phyloP scores from a whole-genome alignment of 2,888 invertebrate species.

The Eilema sororculum region DNA sequence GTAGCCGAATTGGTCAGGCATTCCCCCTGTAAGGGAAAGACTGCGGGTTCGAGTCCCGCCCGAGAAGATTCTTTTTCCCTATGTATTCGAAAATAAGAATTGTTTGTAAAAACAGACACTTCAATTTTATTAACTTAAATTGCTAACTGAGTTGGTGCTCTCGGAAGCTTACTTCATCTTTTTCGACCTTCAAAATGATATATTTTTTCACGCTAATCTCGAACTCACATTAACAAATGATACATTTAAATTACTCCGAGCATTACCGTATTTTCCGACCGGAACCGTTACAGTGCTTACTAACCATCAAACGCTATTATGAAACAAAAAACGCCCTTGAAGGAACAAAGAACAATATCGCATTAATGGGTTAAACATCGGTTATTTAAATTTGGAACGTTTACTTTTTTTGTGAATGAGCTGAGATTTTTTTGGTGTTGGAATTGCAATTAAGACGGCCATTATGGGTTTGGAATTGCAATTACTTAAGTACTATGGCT shows the following conservation, averaged over 20 bases:
- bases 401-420: neutral
- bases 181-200: constrained; percentile 5
- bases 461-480: too few species aligned
- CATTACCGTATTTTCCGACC: constrained; percentile 21
- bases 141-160: too few species aligned
- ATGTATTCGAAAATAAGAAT: too few species aligned
- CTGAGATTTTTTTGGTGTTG: too few species aligned
- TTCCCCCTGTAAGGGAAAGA: too few species aligned
- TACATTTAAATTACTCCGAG: constrained; percentile 11
- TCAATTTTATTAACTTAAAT: too few species aligned
- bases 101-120: too few species aligned
- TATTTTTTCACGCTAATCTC: constrained; percentile 7
- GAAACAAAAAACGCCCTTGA: constrained; percentile 43
- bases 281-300: constrained; percentile 30
- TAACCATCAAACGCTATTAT: constrained; percentile 15
- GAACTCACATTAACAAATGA: neutral
- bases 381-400: constrained; percentile 4
- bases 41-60: too few species aligned
- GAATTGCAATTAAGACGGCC: too few species aligned
- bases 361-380: constrained; percentile 6
- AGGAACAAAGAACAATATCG: constrained; percentile 33
- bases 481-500: too few species aligned
- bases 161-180: neutral
- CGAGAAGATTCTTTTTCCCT: too few species aligned
- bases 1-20: too few species aligned